Evolutionary conservation across 92 coral and sea anemone species (phyloP), one percentile per base, ranked within the genome.

Genomic region (Umimayanthus kanabou): DNA sequence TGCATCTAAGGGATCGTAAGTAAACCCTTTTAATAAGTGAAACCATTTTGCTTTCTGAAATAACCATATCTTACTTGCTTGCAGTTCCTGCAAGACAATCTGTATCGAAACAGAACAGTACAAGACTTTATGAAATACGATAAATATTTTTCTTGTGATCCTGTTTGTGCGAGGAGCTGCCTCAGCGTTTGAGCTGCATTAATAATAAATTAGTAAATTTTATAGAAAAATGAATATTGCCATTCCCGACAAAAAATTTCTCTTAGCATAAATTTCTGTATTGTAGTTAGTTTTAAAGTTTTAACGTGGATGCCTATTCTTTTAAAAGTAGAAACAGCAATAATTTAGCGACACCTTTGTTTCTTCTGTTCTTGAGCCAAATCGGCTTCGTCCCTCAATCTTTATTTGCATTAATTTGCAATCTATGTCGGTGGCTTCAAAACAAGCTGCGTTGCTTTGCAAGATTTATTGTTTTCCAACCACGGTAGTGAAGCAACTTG

Each of bases 161-260:
- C 85, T 80, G 67, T 9, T 65, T 66, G 55, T 69, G 23, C 8
- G 10, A 4, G 39, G 26, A 33, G 79, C 47, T 75, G 79, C 47
- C 20, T 75, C 79, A 37, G 79, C 57, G 84, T 30, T 37, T 47
- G 79, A 33, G 39, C 67, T 80, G n/a, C 66, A 92, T 92, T 73
- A 92, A 92, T 92, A 87, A 92, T 90, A 92, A 92, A 92, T 90
- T 88, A 90, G 95, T 90, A 92, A 87, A 84, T 90, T 92, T 92
- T 85, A 91, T 85, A 84, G 88, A 83, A 92, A 92, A 90, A 88
- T 73, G 93, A 88, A 84, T 85, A 74, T 61, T 37, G 75, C 29
- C 50, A 82, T 88, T 72, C 70, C 39, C 80, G 90, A 77, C 85
- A 86, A 79, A 88, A 87, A 80, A 71, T 71, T 29, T 40, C 58